A percentile compares a stretch with the other conserved stretches of the same genome.
Evolutionary conservation across 37 sponge, comb jelly and placozoan genomes (phyloP).

Genomic region (Petrosia ficiformis): DNA sequence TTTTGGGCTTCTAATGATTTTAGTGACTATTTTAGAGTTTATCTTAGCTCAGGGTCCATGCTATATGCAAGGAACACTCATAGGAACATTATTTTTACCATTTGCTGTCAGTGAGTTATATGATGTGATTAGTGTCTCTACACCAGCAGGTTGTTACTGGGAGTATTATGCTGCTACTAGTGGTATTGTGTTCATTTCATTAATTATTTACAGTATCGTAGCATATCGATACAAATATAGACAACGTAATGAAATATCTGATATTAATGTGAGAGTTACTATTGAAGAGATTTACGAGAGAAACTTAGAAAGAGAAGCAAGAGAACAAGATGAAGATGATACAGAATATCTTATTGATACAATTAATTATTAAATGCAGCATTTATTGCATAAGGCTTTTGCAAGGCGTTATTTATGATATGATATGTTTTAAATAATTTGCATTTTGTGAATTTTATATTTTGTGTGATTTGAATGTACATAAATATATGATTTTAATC

Average conservation of each 20-base stretch:
- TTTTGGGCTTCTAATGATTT: neutral
- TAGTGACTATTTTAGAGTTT: neutral
- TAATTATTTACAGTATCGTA: neutral
- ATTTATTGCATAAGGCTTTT: too few relatives aligned
- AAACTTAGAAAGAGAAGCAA: neutral
- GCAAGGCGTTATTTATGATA: too few relatives aligned
- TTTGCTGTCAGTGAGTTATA: neutral
- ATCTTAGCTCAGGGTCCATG: neutral
- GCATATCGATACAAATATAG: neutral
- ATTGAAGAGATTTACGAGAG: neutral
- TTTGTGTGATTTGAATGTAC: too few relatives aligned
- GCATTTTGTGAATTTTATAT: too few relatives aligned
- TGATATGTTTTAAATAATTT: too few relatives aligned
- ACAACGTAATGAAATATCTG: neutral
- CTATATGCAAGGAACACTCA: neutral
- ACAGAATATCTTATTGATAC: too few relatives aligned
- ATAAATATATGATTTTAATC: too few relatives aligned
- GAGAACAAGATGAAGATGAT: too few relatives aligned
- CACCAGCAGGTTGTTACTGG: neutral
- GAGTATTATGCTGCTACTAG: neutral
- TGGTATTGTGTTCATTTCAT: neutral
- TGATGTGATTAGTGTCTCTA: neutral
- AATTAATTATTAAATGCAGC: too few relatives aligned
- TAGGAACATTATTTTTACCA: neutral
- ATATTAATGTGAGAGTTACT: neutral